phyloP scores from a whole-genome alignment of 2,113 vertebrate species.

The Albula glossodonta region DNA sequence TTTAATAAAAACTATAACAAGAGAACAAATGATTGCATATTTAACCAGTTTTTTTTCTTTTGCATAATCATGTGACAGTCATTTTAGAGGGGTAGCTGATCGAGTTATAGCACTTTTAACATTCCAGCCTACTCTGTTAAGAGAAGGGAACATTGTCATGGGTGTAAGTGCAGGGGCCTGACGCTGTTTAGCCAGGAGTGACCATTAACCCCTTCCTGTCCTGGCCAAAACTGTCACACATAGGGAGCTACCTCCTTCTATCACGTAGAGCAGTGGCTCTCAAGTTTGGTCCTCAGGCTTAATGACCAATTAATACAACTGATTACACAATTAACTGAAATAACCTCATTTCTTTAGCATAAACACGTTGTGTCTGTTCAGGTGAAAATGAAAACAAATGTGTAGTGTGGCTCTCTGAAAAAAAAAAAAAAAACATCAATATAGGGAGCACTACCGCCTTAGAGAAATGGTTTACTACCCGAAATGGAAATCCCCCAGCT shows the following conservation, averaged over 20 bases:
- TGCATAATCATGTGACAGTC: slow-evolving; percentile 19
- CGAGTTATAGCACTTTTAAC: slow-evolving; percentile 7
- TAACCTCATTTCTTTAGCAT: too few species aligned
- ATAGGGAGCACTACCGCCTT: too few species aligned
- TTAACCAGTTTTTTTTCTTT: background rate
- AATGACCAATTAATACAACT: too few species aligned
- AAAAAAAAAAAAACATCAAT: too few species aligned
- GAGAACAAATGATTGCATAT: slow-evolving; percentile 5
- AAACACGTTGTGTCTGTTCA: too few species aligned
- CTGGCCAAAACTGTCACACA: background rate
- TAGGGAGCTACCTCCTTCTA: background rate
- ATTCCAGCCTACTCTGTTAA: background rate
- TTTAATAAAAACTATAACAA: background rate
- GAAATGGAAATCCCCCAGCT: too few species aligned
- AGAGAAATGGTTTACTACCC: too few species aligned
- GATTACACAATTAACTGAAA: too few species aligned
- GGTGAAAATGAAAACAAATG: too few species aligned
- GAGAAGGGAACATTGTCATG: slow-evolving; percentile 21
- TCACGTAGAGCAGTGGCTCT: too few species aligned
- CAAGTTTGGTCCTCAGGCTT: too few species aligned
- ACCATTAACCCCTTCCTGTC: background rate
- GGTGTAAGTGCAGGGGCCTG: slow-evolving; percentile 15
- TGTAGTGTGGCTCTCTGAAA: too few species aligned
- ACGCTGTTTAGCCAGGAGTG: background rate
- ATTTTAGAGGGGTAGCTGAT: background rate